Evolutionary conservation across 2,888 invertebrate species (phyloP).

Genomic region (Conus canariensis): DNA sequence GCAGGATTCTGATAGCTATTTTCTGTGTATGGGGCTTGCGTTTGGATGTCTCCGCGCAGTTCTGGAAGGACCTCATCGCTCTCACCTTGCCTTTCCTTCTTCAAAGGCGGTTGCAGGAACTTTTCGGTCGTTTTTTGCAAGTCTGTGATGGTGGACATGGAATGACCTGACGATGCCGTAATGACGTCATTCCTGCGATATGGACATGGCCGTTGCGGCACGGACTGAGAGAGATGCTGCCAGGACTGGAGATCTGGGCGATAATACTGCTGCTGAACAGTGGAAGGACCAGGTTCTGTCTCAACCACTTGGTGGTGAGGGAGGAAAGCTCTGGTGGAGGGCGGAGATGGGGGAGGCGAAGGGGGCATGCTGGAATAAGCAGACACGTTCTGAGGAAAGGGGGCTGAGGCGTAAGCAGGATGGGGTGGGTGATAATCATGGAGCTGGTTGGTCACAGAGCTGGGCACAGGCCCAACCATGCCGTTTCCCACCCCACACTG

Average conservation of each 20-base stretch:
- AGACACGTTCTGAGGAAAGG: neutral
- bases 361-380: slow-evolving; percentile 56
- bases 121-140: slow-evolving; percentile 37
- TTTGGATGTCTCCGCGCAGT: neutral
- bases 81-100: slow-evolving; percentile 17
- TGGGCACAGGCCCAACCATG: neutral
- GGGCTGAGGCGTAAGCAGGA: neutral
- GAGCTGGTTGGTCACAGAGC: neutral
- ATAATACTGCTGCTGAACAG: neutral
- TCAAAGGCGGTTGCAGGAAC: slow-evolving; percentile 28
- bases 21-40: neutral
- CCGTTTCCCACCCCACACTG: neutral
- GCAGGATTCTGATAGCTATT: neutral
- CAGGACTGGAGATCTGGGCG: neutral
- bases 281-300: neutral
- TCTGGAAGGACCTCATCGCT: neutral
- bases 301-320: neutral
- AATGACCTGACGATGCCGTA: neutral
- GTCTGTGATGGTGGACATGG: slow-evolving; percentile 17
- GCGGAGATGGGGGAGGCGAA: slow-evolving; percentile 60
- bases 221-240: neutral
- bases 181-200: neutral
- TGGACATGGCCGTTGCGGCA: neutral
- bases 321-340: neutral
- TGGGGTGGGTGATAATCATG: neutral